These are phyloP conservation scores for Limenitis camilla DNA, from an alignment of 2,888 invertebrate species.

Conservation along the genomic window DNA sequence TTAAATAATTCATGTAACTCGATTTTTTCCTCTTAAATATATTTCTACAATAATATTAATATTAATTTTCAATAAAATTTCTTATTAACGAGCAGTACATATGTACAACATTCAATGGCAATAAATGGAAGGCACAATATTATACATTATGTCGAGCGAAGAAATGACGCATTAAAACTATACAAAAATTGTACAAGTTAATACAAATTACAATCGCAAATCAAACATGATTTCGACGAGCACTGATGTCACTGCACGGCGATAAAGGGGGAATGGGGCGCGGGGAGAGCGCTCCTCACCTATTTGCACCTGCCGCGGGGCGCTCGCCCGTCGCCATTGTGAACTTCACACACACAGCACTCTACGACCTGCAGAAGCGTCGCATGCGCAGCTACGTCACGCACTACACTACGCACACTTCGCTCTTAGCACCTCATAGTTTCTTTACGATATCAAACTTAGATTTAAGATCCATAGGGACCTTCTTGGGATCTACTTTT, in stretches of 20 bases:
- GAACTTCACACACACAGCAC: slow-evolving; percentile 4
- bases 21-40: slow-evolving; percentile 33
- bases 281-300: slow-evolving; percentile 28
- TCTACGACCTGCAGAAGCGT: slow-evolving; percentile 17
- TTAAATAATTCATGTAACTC: slow-evolving; percentile 57
- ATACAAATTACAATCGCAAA: slow-evolving; percentile 22
- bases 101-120: slow-evolving; percentile 34
- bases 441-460: slow-evolving; percentile 96
- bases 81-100: slow-evolving; percentile 32
- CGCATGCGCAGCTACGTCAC: slow-evolving; percentile 26
- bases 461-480: slow-evolving; percentile 91
- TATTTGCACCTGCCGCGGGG: slow-evolving; percentile 30
- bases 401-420: slow-evolving; percentile 22
- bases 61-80: slow-evolving; percentile 35
- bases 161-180: slow-evolving; percentile 23
- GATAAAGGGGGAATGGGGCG: slow-evolving; percentile 18
- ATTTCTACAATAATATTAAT: slow-evolving; percentile 31
- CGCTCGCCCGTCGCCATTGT: slow-evolving; percentile 6
- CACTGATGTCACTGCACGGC: slow-evolving; percentile 22
- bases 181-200: slow-evolving; percentile 21
- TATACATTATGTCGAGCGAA: slow-evolving; percentile 29
- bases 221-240: slow-evolving; percentile 22
- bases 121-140: slow-evolving; percentile 31
- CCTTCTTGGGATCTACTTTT: slow-evolving; percentile 92
- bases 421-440: slow-evolving; percentile 71